Conservation (phyloP, 1,140 invertebrate genomes). For the Drosophila albomicans region DNA sequence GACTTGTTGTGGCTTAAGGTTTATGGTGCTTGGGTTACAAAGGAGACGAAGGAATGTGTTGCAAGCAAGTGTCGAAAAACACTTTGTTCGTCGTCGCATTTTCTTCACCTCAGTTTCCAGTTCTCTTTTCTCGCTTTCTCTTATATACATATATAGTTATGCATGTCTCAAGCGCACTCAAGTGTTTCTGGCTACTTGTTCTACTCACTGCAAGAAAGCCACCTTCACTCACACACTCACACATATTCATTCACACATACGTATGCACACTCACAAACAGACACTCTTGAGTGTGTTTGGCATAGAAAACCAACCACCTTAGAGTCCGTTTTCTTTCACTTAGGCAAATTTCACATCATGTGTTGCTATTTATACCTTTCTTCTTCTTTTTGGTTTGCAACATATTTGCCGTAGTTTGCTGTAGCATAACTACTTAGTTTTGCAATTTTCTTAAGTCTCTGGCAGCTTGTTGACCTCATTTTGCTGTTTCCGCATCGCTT, state of each 20-base stretch:
- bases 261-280: background rate
- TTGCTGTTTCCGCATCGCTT: conserved; percentile 38
- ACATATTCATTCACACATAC: background rate
- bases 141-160: background rate
- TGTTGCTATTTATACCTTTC: conserved; percentile 21
- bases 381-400: background rate
- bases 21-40: conserved; percentile 26
- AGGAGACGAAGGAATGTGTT: conserved; percentile 27
- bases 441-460: conserved; percentile 63
- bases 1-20: conserved; percentile 18
- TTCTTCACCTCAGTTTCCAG: conserved; percentile 21
- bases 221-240: background rate
- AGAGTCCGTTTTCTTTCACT: conserved; percentile 3
- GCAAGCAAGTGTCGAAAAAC: conserved; percentile 43
- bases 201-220: conserved; percentile 2
- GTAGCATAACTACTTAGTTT: conserved; percentile 50
- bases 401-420: background rate
- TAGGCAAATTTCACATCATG: conserved; percentile 29
- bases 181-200: conserved; percentile 47
- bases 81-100: conserved; percentile 29
- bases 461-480: conserved; percentile 67
- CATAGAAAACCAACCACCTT: conserved; percentile 15
- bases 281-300: conserved; percentile 3
- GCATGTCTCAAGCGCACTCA: conserved; percentile 50
- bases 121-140: background rate